phyloP scores from a whole-genome alignment of 2,113 vertebrate genomes.

The Speoplatyrhinus poulsoni region DNA sequence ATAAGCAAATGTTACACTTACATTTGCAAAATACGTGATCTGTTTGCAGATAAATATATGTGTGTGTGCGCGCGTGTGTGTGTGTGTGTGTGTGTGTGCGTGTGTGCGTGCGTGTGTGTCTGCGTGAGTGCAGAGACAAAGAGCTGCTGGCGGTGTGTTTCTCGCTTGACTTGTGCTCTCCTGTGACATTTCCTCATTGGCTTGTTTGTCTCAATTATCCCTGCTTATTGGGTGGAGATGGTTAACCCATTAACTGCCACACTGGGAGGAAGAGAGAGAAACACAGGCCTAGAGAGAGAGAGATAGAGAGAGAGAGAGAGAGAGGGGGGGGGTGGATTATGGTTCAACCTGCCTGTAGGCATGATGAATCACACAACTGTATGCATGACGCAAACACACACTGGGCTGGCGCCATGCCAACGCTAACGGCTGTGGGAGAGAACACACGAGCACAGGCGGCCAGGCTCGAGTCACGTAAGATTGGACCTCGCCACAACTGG shows the following conservation, averaged over 20 bases:
- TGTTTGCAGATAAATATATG: no score
- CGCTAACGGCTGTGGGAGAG: neutral
- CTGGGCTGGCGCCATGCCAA: constrained; percentile 50
- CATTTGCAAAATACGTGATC: no score
- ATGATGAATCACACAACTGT: constrained; percentile 63
- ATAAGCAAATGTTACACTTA: no score
- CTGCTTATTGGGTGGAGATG: constrained; percentile 67
- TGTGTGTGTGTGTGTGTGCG: no score
- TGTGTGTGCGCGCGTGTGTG: no score
- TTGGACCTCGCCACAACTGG: no score
- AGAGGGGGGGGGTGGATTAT: constrained; percentile 16
- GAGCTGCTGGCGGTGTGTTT: constrained; percentile 56
- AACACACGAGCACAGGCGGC: neutral
- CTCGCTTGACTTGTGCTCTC: constrained; percentile 68
- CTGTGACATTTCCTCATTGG: constrained; percentile 74
- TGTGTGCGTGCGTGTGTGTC: no score
- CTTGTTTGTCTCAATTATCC: constrained; percentile 76
- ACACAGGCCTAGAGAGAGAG: constrained; percentile 14
- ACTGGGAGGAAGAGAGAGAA: constrained; percentile 28
- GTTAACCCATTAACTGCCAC: constrained; percentile 69
- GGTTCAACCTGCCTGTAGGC: constrained; percentile 51
- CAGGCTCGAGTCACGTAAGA: neutral
- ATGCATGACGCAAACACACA: constrained; percentile 48
- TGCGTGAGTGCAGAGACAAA: neutral
- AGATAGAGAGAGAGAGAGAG: constrained; percentile 3